Evolutionary conservation across 92 coral and sea anemone species (phyloP).

Genomic region (Bergia sp.): DNA sequence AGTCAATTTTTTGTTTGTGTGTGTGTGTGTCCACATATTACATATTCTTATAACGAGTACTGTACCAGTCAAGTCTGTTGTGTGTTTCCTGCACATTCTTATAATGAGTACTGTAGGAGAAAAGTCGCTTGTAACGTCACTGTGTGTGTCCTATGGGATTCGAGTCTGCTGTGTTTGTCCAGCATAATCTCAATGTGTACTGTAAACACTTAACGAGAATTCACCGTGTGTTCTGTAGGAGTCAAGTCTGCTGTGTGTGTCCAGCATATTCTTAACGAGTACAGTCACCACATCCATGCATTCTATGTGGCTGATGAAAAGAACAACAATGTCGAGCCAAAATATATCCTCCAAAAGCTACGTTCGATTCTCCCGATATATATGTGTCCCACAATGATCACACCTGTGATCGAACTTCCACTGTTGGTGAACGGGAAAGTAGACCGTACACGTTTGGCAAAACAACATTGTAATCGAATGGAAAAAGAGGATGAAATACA

Average conservation of each 20-base stretch:
- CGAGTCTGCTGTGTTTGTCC: too few relatives aligned
- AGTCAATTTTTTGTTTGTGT: too few relatives aligned
- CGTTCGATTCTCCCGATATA: not conserved
- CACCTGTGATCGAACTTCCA: not conserved
- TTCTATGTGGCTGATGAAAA: not conserved
- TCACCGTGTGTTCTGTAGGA: not conserved
- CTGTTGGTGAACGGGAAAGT: not conserved
- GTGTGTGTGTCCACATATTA: too few relatives aligned
- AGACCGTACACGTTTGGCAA: not conserved
- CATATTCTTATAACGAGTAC: too few relatives aligned
- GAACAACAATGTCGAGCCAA: not conserved
- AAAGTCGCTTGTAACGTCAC: too few relatives aligned
- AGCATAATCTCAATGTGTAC: too few relatives aligned
- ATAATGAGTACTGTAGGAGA: too few relatives aligned
- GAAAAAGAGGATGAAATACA: not conserved
- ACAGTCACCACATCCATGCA: not conserved
- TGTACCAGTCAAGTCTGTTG: too few relatives aligned
- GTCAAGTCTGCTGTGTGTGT: not conserved
- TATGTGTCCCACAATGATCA: not conserved
- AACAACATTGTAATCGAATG: not conserved
- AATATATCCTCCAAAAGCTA: not conserved
- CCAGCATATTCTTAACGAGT: not conserved
- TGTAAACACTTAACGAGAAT: too few relatives aligned
- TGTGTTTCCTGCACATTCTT: too few relatives aligned
- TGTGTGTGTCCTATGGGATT: too few relatives aligned